These are phyloP conservation scores for Rhizomys pruinosus DNA, from an alignment of 2,113 vertebrate genomes.

Conservation along the genomic window DNA sequence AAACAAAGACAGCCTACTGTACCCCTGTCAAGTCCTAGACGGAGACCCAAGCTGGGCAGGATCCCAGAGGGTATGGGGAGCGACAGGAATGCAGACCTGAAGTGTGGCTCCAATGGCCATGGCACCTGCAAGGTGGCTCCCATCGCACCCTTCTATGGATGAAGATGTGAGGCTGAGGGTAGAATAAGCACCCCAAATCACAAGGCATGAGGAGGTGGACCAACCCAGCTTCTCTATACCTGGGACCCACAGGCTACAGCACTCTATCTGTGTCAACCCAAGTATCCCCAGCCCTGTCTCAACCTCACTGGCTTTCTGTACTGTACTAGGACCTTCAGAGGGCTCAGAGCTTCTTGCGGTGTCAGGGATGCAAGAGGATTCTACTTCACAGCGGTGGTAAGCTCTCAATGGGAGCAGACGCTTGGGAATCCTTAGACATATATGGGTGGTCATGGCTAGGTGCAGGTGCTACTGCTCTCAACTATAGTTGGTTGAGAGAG, in stretches of 20 bases:
- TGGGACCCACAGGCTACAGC: accelerated
- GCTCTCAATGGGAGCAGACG: not conserved
- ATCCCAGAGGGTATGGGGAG: no score
- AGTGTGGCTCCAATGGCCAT: not conserved
- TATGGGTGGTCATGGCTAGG: no score
- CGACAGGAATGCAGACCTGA: not conserved
- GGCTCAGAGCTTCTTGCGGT: no score
- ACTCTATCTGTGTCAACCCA: not conserved
- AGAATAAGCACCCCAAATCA: not conserved
- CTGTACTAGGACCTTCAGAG: not conserved
- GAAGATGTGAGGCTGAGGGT: not conserved
- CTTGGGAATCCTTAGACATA: not conserved
- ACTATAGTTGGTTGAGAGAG: not conserved
- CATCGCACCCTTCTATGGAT: accelerated
- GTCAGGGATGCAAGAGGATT: no score
- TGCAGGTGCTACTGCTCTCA: not conserved
- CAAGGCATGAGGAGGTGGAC: not conserved
- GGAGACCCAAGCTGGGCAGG: not conserved
- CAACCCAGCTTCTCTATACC: not conserved
- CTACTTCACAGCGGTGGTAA: accelerated
- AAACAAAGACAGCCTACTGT: not conserved
- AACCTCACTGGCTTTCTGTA: no score
- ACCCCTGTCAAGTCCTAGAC: not conserved
- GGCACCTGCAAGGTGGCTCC: accelerated
- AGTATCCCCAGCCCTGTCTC: not conserved